Evolutionary conservation across 2,797 vertebrate species (phyloP), one percentile per base, ranked within the genome.

Genomic region (Adrianichthys oophorus): DNA sequence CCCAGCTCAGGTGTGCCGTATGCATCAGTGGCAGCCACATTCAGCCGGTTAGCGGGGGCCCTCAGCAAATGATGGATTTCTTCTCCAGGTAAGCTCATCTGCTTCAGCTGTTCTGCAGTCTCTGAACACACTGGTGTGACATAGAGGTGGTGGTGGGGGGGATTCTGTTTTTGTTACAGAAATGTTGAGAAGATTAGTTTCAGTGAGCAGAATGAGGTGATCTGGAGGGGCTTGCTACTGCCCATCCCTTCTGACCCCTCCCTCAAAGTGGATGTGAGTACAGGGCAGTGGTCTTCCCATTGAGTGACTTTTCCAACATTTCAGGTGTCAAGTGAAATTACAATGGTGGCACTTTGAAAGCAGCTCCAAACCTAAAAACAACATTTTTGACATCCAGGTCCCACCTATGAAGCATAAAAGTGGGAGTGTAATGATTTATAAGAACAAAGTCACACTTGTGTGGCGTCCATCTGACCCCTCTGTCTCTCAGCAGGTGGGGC

Each of bases 21-120:
- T 84, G 87, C 62, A 51, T 88, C 7, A 90, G 83, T 50, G 91
- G 89, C 50, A 88, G 78, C 71, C 92, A 93, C 1, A 70, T 91
- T 56, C 78, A 86, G 66, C 83, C 83, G 0, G 15, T 74, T 0
- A 65, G 75, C 0, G 84, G 76, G 66, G 66, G 72, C 17, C 1
- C 91, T 19, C 17, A 51, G 18, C 63, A 90, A 13, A 59, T 85
- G 1, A 12, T 90, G 15, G 2, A 0, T 4, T 76, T 37, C 19
- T 64, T 73, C 7, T 0, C 4, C 0, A 5, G 45, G 91, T 91
- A 60, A 76, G 85, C 75, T 41, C 13, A 29, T 41, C 15, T 37
- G 14, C 21, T 17, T 15, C 4, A 50, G 6, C 17, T 37, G 16
- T n/a, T 54, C 15, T 16, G 54, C 7, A 50, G 10, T 29, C 18